A percentile compares a stretch with the other conserved stretches of the same genome.
These are phyloP conservation scores for Acipenser ruthenus DNA, from an alignment of 2,797 vertebrate species.

Conservation along the genomic window DNA sequence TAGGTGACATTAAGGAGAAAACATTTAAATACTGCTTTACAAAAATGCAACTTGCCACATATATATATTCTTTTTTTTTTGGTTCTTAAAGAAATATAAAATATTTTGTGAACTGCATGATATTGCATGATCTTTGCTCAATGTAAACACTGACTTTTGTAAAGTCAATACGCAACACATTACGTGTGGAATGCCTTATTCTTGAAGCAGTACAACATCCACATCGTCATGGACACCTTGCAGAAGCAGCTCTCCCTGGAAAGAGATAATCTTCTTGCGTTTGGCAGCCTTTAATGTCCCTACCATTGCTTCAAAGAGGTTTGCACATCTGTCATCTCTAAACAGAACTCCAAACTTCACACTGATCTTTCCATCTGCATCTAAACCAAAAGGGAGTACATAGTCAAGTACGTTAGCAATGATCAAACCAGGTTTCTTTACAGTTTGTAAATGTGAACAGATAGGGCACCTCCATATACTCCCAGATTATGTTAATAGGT, in stretches of 20 bases:
- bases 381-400: conserved; percentile 44
- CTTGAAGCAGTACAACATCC: conserved; percentile 70
- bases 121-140: conserved; percentile 6
- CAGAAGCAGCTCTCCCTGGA: conserved; percentile 78
- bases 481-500: too few relatives aligned
- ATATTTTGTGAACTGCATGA: conserved; percentile 1
- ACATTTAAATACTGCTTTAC: too few relatives aligned
- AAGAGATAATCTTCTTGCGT: conserved; percentile 68
- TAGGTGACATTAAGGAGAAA: too few relatives aligned
- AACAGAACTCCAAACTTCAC: conserved; percentile 94
- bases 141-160: conserved; percentile 7
- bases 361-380: conserved; percentile 67
- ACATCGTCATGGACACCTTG: conserved; percentile 91
- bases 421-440: too few relatives aligned
- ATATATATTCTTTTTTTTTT: neutral
- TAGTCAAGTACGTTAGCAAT: neutral
- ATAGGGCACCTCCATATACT: too few relatives aligned
- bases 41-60: too few relatives aligned
- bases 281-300: conserved; percentile 92
- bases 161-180: neutral
- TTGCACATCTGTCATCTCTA: conserved; percentile 84
- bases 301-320: conserved; percentile 93
- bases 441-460: too few relatives aligned
- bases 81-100: neutral
- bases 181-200: conserved; percentile 30